Conservation (phyloP, 1,140 invertebrate species). For the Saccostrea echinata region DNA sequence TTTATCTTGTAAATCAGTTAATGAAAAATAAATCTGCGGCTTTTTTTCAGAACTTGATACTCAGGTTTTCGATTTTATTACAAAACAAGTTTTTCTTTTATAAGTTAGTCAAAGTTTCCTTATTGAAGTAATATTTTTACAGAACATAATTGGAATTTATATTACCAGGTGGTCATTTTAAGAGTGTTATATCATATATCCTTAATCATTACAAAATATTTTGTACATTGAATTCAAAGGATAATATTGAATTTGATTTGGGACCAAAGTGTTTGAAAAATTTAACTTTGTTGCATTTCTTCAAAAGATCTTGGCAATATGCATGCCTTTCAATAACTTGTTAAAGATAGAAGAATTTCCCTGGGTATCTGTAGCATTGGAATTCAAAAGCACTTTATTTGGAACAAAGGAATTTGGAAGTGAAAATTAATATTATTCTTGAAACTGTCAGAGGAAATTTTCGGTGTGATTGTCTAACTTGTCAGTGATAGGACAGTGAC, state of each 20-base stretch:
- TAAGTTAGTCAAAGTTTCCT: conserved; percentile 12
- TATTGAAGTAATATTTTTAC: background rate
- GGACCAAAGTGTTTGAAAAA: conserved; percentile 31
- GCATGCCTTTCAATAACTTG: background rate
- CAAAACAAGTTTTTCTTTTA: background rate
- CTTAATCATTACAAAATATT: conserved; percentile 24
- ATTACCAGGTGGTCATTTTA: conserved; percentile 18
- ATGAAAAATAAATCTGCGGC: background rate
- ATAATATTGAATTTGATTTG: conserved; percentile 3
- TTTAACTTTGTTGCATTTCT: background rate
- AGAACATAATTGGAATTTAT: background rate
- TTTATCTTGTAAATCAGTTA: background rate
- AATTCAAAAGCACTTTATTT: background rate
- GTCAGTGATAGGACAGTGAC: background rate
- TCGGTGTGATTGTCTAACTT: background rate
- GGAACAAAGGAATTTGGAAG: background rate
- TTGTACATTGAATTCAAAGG: background rate
- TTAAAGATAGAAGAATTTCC: background rate
- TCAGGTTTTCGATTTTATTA: background rate
- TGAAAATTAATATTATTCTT: background rate
- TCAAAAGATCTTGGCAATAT: background rate
- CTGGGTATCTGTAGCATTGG: background rate
- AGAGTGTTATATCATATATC: background rate
- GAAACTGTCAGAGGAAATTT: background rate
- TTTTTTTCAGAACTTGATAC: background rate